Evolutionary conservation across 2,888 invertebrate genomes (phyloP).

Genomic region (Ectropis crepuscularia): DNA sequence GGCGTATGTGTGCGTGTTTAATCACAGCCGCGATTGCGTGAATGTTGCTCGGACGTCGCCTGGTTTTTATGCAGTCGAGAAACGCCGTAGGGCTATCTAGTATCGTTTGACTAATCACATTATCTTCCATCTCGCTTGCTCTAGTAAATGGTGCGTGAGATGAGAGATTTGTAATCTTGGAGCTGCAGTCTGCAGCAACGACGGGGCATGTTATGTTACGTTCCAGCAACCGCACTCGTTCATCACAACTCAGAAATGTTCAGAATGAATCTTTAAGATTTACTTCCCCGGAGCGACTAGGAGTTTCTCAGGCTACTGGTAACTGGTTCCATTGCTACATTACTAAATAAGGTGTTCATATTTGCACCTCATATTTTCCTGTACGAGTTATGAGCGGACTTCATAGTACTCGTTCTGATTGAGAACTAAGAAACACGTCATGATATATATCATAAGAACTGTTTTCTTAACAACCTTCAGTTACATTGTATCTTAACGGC

Average conservation of each 20-base stretch:
- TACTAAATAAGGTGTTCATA: slow-evolving; percentile 75
- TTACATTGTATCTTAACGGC: slow-evolving; percentile 4
- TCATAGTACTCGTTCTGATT: slow-evolving; percentile 61
- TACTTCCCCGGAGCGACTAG: slow-evolving; percentile 65
- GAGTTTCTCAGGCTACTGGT: slow-evolving; percentile 77
- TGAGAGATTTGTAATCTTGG: slow-evolving; percentile 55
- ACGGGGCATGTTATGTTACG: slow-evolving; percentile 53
- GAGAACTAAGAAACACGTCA: slow-evolving; percentile 47
- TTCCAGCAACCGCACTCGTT: slow-evolving; percentile 59
- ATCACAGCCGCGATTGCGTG: slow-evolving; percentile 65
- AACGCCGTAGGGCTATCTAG: slow-evolving; percentile 64
- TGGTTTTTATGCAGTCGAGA: slow-evolving; percentile 68
- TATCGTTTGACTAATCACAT: slow-evolving; percentile 66
- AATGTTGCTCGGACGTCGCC: slow-evolving; percentile 64
- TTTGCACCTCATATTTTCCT: slow-evolving; percentile 73
- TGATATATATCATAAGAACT: slow-evolving; percentile 33
- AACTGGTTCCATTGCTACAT: slow-evolving; percentile 76
- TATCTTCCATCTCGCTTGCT: slow-evolving; percentile 59
- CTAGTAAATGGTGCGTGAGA: slow-evolving; percentile 52
- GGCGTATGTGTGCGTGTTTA: slow-evolving; percentile 66
- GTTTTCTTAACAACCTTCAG: slow-evolving; percentile 27
- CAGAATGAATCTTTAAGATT: slow-evolving; percentile 77
- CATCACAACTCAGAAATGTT: slow-evolving; percentile 66
- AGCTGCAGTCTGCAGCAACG: slow-evolving; percentile 53
- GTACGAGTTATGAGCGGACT: slow-evolving; percentile 51